Base-by-base conservation (phyloP, 2,797 vertebrate genomes). In the Cossypha polioptera region DNA sequence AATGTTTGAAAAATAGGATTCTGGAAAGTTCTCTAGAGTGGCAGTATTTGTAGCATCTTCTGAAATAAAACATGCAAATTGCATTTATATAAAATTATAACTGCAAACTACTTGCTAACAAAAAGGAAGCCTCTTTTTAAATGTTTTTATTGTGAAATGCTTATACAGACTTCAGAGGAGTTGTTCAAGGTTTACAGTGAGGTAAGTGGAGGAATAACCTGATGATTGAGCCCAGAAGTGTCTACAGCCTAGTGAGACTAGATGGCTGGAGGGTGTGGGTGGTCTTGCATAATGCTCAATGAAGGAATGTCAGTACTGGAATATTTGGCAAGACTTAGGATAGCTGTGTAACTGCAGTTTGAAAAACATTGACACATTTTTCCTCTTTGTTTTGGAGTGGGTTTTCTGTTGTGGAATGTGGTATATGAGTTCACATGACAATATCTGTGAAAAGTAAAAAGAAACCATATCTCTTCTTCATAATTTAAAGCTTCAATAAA, bases 281-380 rank as follows among this genome's bases (percentile, higher is more conserved):
- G 96, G 97, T 95, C 96, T 91, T 93, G 72, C 58, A 54, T 96
- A 95, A 93, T 93, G 92, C 54, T 87, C 58, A 88, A 6, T 88
- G 92, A 88, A 90, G 66, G 89, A 95, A 96, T 96, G 86, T 94
- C 90, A 73, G 16, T 71, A 86, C 38, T 72, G 38, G 78, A 91
- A 68, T 68, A 75, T 71, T 89, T 97, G 96, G 90, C 96, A 95
- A 43, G 81, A 51, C n/a, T 61, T 35, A 31, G 85, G 81, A 86
- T 93, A 89, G 66, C 92, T 92, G 19, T 54, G 36, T 36, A 95
- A 93, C 92, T 93, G 58, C 90, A 88, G 53, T 80, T 90, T 94
- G 78, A 51, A 90, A 93, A 94, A 84, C 59, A 13, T 24, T 92
- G 50, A 79, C 51, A 26, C 72, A 36, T 75, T 96, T 95, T 88